These are phyloP conservation scores for Himalopsyche kuldschensis DNA, from an alignment of 2,888 invertebrate species.

Conservation along the genomic window DNA sequence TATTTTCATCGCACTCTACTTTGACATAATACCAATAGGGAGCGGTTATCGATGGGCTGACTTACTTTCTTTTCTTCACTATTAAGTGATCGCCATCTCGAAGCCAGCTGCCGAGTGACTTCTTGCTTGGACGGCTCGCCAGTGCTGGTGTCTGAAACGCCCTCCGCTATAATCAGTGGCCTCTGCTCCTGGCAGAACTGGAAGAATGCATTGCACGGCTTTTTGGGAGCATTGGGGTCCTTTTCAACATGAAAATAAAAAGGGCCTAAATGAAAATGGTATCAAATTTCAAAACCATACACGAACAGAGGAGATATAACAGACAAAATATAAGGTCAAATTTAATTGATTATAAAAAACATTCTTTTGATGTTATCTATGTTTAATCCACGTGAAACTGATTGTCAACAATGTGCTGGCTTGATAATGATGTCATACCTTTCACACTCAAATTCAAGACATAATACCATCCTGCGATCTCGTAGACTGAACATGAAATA, in stretches of 20 bases:
- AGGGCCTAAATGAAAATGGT: background rate
- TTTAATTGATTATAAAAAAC: too few relatives aligned
- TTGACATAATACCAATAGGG: background rate
- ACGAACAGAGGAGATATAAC: background rate
- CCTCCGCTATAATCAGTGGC: conserved; percentile 69
- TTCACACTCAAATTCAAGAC: too few relatives aligned
- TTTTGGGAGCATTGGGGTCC: conserved; percentile 77
- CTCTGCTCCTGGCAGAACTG: conserved; percentile 80
- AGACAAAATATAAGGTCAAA: too few relatives aligned
- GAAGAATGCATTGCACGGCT: conserved; percentile 79
- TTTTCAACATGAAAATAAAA: conserved; percentile 41
- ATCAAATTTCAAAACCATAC: background rate
- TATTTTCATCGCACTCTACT: too few relatives aligned
- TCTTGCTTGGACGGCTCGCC: conserved; percentile 74
- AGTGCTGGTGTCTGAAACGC: conserved; percentile 64
- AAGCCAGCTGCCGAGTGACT: conserved; percentile 72
- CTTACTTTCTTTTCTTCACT: conserved; percentile 71
- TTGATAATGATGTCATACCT: too few relatives aligned
- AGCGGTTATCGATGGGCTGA: background rate
- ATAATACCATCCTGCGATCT: too few relatives aligned
- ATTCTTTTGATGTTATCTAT: too few relatives aligned
- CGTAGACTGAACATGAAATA: too few relatives aligned
- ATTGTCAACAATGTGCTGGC: too few relatives aligned
- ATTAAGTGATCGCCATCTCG: conserved; percentile 71
- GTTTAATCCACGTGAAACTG: too few relatives aligned